phyloP scores from a whole-genome alignment of 2,888 invertebrate genomes.

The Tinea semifulvella region DNA sequence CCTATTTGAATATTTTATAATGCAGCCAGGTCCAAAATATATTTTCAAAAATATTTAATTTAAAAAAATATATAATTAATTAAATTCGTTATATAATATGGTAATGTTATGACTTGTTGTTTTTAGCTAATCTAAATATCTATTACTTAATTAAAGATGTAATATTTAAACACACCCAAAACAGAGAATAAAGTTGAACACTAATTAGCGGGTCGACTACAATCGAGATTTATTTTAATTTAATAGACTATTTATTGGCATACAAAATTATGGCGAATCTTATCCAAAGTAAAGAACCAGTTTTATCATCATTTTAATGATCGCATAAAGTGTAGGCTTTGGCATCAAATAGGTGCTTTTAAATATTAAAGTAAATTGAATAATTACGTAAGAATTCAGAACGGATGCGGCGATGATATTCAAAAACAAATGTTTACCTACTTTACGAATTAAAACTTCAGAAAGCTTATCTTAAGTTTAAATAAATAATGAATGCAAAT shows the following conservation, averaged over 20 bases:
- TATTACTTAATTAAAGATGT: neutral
- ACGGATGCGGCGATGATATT: no score
- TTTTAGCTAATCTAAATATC: neutral
- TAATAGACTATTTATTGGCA: constrained; percentile 11
- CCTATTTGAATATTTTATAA: no score
- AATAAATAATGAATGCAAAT: no score
- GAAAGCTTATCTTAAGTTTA: no score
- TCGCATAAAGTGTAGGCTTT: constrained; percentile 12
- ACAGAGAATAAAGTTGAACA: constrained; percentile 7
- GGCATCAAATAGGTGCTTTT: neutral
- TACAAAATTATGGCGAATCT: constrained; percentile 7
- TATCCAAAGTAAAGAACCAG: constrained; percentile 14
- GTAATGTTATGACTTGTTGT: neutral
- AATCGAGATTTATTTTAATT: constrained; percentile 5
- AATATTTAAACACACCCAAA: neutral
- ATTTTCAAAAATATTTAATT: no score
- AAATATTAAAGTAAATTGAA: neutral
- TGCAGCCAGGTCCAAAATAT: no score
- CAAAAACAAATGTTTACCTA: no score
- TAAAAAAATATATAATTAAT: no score
- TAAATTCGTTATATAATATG: neutral
- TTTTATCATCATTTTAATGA: constrained; percentile 13
- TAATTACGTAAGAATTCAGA: constrained; percentile 6
- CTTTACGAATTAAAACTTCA: no score
- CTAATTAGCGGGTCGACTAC: neutral